Evolutionary conservation across 2,113 vertebrate species (phyloP), one percentile per base, ranked within the genome.

Genomic region (Antechinus flavipes): DNA sequence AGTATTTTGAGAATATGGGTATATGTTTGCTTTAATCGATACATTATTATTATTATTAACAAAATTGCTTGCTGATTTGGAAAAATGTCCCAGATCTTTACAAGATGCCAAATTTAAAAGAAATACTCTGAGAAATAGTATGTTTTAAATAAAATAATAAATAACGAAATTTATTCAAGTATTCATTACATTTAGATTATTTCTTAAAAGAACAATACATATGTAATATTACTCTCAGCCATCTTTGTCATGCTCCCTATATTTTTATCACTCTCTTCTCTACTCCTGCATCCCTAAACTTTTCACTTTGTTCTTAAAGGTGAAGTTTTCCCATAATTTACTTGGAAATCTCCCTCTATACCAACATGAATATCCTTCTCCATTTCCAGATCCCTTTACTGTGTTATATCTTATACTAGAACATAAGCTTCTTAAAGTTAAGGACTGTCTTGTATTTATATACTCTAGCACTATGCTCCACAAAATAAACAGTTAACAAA

Each of bases 81-180:
- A 96, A 93, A 94, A 96, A 90, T 95, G 11, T 6, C 19, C 49
- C 93, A 1, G 90, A 84, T 95, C 10, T 52, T 35, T 90, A 92
- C 25, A 96, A 90, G 56, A 24, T 94, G 58, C 97, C 93, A 92
- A 58, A 91, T 96, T 92, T 96, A 93, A 93, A 84, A 94, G 49
- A 94, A 96, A 91, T 94, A 94, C 42, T 93, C 50, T 42, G 35
- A 84, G 68, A 84, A 84, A 91, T 92, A 95, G 95, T 92, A 26
- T 0, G 95, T 89, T 90, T 93, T 93, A 90, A 97, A 8, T 91
- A 91, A 94, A 96, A 25, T 95, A n/a, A 23, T 96, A 58, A 96
- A 90, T 22, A 94, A 10, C 12, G 90, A 97, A 91, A 46, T 92
- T 91, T 91, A 52, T 95, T 95, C 93, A 89, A 23, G 55, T 89